A percentile compares a stretch with the other conserved stretches of the same genome.
phyloP scores from a whole-genome alignment of 1,140 invertebrate species.

The Cataglyphis hispanica region DNA sequence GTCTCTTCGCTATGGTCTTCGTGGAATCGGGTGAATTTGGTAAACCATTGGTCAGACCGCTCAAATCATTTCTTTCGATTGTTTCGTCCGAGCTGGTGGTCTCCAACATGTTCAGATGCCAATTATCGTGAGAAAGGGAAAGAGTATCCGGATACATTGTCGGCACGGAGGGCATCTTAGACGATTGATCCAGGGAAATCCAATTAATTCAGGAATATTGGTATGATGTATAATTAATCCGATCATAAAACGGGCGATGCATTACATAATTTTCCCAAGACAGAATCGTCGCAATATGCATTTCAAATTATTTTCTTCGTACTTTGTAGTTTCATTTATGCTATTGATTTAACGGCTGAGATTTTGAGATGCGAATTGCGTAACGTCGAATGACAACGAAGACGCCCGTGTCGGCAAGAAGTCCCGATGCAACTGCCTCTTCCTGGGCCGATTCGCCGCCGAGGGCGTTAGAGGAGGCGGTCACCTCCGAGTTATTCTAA shows the following conservation, averaged over 20 bases:
- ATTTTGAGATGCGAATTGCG: slow-evolving; percentile 60
- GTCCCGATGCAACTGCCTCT: slow-evolving; percentile 80
- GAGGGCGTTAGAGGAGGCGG: slow-evolving; percentile 77
- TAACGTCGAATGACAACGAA: slow-evolving; percentile 72
- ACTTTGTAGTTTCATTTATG: slow-evolving; percentile 13
- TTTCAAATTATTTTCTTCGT: slow-evolving; percentile 25
- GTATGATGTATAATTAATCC: not conserved
- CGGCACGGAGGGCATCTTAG: slow-evolving; percentile 76
- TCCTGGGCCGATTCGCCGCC: slow-evolving; percentile 72
- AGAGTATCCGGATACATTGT: slow-evolving; percentile 50
- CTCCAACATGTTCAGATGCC: not conserved
- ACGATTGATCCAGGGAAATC: not conserved
- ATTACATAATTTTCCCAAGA: not conserved
- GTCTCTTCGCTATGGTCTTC: slow-evolving; percentile 42
- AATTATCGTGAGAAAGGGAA: not conserved
- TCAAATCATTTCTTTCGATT: not conserved
- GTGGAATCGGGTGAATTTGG: not conserved
- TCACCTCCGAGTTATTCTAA: slow-evolving; percentile 86
- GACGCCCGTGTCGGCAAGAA: slow-evolving; percentile 78
- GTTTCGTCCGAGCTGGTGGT: slow-evolving; percentile 20
- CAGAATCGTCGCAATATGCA: not conserved
- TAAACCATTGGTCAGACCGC: not conserved
- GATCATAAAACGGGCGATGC: not conserved
- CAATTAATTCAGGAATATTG: not conserved
- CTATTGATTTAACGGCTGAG: not conserved